Evolutionary conservation across 1,140 invertebrate species (phyloP), one percentile per base, ranked within the genome.

Genomic region (Ips typographus): DNA sequence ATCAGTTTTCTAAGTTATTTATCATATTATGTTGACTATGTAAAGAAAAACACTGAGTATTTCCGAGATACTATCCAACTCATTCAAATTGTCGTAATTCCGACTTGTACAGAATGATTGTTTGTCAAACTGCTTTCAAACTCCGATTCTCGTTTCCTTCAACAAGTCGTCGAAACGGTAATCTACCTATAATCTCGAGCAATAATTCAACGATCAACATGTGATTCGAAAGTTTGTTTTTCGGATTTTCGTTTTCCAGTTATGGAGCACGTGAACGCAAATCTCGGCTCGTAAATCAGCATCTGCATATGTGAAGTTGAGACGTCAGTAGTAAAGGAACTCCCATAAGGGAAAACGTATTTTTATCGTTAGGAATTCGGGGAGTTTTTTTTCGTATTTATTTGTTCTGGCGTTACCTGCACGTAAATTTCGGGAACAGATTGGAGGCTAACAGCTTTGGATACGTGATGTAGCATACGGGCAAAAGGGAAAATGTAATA

Each of bases 191-290:
- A 69, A 63, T 69, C 67, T 52, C 47, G 43, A 55, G 58, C 67
- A 56, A 69, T 69, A 69, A 69, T 63, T 69, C 67, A 69, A n/a
- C 67, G 59, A 69, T 63, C 60, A 63, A 56, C 59, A 72, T 68
- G 57, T 71, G 72, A 73, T 73, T 64, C 52, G 61, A 68, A 67
- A 70, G 65, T 70, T 70, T 73, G 72, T 73, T 73, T 73, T 71
- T 71, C 72, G 72, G 60, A 64, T 60, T 73, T 63, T 73, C 44
- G 65, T 65, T 68, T 72, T 70, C 67, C 71, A 63, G 63, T 63
- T 57, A 65, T 66, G 66, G 66, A 68, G 69, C 68, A 73, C 67
- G 71, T 65, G 52, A 72, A 59, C 66, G 62, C 52, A 61, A 65
- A 72, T 70, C 61, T 59, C 52, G 47, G 40, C 7, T 55, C 65